These are phyloP conservation scores for Melangyna quadrimaculata DNA, from an alignment of 2,888 invertebrate genomes.

Conservation along the genomic window DNA sequence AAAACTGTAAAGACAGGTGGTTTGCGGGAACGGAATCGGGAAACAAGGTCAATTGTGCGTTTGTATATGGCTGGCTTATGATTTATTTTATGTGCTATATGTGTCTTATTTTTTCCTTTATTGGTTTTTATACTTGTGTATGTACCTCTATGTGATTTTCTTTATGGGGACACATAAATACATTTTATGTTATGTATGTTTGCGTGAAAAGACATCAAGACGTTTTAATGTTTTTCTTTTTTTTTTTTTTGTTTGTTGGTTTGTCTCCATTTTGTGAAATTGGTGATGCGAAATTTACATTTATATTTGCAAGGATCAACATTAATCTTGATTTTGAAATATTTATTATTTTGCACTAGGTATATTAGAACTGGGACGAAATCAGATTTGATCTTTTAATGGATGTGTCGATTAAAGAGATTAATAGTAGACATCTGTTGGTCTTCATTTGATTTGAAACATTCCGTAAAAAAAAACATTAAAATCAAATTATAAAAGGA, in stretches of 20 bases:
- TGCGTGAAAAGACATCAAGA: background rate
- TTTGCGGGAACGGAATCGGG: slow-evolving; percentile 28
- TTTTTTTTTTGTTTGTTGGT: background rate
- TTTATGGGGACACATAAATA: background rate
- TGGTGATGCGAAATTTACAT: background rate
- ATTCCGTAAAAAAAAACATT: background rate
- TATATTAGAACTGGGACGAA: background rate
- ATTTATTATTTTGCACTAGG: background rate
- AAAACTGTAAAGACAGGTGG: background rate
- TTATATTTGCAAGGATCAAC: background rate
- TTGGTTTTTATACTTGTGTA: no score
- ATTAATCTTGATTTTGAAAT: background rate
- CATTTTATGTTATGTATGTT: background rate
- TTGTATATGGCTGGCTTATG: slow-evolving; percentile 33
- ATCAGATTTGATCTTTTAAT: background rate
- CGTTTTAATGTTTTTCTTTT: background rate
- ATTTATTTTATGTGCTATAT: slow-evolving; percentile 22
- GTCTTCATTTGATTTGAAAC: background rate
- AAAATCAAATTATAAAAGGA: background rate
- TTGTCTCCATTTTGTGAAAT: background rate
- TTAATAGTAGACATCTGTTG: background rate
- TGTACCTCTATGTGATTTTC: background rate
- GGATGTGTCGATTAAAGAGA: slow-evolving; percentile 9
- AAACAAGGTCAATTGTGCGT: slow-evolving; percentile 62
- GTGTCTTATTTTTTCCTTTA: background rate